Base-by-base conservation (phyloP, 2,797 vertebrate species). In the Orientallactaga sibirica region DNA sequence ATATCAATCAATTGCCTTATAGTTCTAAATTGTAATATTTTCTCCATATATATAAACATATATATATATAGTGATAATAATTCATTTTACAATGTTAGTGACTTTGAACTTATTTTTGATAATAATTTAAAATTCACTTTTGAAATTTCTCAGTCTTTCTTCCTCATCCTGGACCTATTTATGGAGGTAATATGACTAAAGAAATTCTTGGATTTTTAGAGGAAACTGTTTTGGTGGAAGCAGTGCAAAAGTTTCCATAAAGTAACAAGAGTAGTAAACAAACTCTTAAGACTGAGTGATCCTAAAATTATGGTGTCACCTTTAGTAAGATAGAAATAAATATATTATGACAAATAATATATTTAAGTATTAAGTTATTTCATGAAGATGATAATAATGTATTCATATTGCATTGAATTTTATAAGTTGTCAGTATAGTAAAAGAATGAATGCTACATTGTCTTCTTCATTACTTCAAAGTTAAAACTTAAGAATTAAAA, bases 341-440 rank as follows among this genome's bases (percentile, higher is more conserved):
- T 1, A 58, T 1, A 74, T 92, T 66, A 11, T 67, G 82, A 37
- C 11, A 78, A 20, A n/a, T 18, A 75, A 5, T 58, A 58, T 88
- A 75, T 18, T 55, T 92, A 83, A 80, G 14, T 86, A 41, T 83
- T 75, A 48, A 52, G 85, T 90, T 85, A 75, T 33, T 3, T 75
- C 24, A 37, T 52, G 52, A 55, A 76, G 33, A 41, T 58, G 79
- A 85, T 33, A 4, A 48, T 78, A 81, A 66, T 68, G 11, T 10
- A 67, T 58, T 84, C 67, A 19, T 66, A 66, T 58, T 68, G 88
- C 79, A 93, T 94, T 61, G 68, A 68, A 80, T 80, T 78, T 76
- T 79, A 41, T 6, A 74, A 76, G 61, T 62, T 48, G 0, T 88
- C 25, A 67, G 7, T 61, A 24, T 61, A 94, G 77, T 6, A 73